Evolutionary conservation across 2,113 vertebrate species (phyloP), one percentile per base, ranked within the genome.

Genomic region (zebrafish (Danio rerio)): DNA sequence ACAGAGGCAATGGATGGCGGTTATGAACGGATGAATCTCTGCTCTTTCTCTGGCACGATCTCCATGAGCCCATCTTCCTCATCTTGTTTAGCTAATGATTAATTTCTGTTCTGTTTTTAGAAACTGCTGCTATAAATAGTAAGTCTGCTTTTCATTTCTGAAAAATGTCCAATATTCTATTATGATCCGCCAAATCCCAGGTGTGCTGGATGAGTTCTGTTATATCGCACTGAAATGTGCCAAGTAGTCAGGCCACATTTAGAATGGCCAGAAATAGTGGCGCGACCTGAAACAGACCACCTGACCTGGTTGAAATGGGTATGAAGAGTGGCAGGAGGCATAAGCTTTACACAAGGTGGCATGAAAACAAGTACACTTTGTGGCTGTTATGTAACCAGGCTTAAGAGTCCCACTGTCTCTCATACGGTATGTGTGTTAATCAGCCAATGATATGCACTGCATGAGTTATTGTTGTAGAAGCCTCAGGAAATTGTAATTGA

Each of bases 371-470:
- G 18, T 11, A 58, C 66, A 85, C 86, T 81, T 85, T 84, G 53
- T 87, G 21, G 78, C 71, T 15, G 80, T 91, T 92, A 90, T 86
- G 81, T 86, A 90, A 90, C 66, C 59, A 59, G 63, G 84, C 78
- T 65, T 43, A 7, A 21, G 80, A 40, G 81, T 85, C 89, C 88
- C 58, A 43, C 86, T 83, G 84, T 71, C 68, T 61, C 55, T 50
- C 87, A 66, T 50, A 62, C 65, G 43, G 74, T 49, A 79, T 77
- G n/a, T 21, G 78, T 82, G 72, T 84, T 69, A 66, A 81, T 65
- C 68, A 74, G 82, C 75, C 63, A 75, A 71, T 59, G 61, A 31
- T 68, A 75, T 52, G 12, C 53, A 81, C 71, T 11, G 8, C 18
- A 18, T 42, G 62, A 65, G 9, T 66, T 65, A 5, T 66, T 73